These are phyloP conservation scores for Zaprionus taronus DNA, from an alignment of 1,140 invertebrate genomes.

Conservation along the genomic window DNA sequence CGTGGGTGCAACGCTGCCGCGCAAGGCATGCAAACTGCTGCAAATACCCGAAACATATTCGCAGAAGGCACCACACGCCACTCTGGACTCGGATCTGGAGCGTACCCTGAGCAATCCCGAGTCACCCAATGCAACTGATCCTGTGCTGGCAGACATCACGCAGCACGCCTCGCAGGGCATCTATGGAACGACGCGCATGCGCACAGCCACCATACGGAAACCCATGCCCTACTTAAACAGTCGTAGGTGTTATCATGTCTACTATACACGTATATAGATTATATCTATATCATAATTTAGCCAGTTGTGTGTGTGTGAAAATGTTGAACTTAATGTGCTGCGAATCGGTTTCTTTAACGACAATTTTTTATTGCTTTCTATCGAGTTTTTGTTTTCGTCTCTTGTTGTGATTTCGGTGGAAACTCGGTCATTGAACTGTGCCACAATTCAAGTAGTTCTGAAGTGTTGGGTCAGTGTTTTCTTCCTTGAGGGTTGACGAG, in stretches of 20 bases:
- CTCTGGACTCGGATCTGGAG: constrained; percentile 61
- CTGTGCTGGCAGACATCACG: constrained; percentile 61
- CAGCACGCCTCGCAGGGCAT: constrained; percentile 64
- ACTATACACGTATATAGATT: background rate
- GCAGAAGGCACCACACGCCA: constrained; percentile 44
- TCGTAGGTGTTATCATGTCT: constrained; percentile 64
- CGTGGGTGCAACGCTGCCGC: constrained; percentile 60
- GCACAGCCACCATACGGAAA: constrained; percentile 78
- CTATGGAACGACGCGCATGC: constrained; percentile 78
- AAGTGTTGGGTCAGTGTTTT: background rate
- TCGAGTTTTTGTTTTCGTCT: constrained; percentile 25
- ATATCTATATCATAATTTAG: background rate
- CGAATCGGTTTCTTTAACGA: background rate
- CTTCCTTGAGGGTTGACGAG: constrained; percentile 1
- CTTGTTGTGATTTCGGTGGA: constrained; percentile 4
- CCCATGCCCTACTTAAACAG: constrained; percentile 82
- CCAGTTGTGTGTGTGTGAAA: background rate
- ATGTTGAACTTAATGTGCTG: constrained; percentile 7
- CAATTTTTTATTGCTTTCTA: constrained; percentile 36
- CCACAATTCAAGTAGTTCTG: constrained; percentile 1
- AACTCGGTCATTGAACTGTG: constrained; percentile 49
- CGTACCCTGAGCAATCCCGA: constrained; percentile 13
- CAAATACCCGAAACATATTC: constrained; percentile 76
- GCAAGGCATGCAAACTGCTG: constrained; percentile 76
- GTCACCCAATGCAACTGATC: constrained; percentile 28